Percentiles rank a stretch among this genome's conserved stretches.
Conservation (phyloP, 2,888 invertebrate genomes). For the Neria commutata region DNA sequence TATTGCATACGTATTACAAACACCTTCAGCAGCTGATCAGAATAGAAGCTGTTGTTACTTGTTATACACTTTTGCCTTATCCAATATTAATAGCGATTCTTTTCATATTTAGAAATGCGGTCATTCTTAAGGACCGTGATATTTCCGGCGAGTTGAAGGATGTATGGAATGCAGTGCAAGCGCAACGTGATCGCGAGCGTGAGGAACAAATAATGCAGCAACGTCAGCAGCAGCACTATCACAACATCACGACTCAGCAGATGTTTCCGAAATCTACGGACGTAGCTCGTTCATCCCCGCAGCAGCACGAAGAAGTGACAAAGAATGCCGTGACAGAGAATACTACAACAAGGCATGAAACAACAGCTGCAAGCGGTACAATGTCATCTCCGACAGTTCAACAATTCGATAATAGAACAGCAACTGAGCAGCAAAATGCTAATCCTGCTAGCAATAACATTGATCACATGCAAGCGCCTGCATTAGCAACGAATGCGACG, state of each 20-base stretch:
- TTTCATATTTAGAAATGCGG: slow-evolving; percentile 58
- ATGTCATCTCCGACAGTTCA: slow-evolving; percentile 33
- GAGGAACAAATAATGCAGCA: slow-evolving; percentile 60
- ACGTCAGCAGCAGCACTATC: slow-evolving; percentile 57
- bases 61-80: too few species aligned
- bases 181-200: slow-evolving; percentile 60
- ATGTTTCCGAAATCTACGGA: slow-evolving; percentile 53
- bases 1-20: too few species aligned
- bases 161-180: slow-evolving; percentile 75
- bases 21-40: too few species aligned
- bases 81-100: not conserved
- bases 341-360: not conserved
- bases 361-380: slow-evolving; percentile 29
- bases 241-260: slow-evolving; percentile 55
- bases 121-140: slow-evolving; percentile 72
- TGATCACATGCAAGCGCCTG: slow-evolving; percentile 12
- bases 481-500: slow-evolving; percentile 5
- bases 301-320: not conserved
- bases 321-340: slow-evolving; percentile 8
- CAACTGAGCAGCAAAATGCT: slow-evolving; percentile 36
- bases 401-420: slow-evolving; percentile 46
- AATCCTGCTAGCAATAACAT: slow-evolving; percentile 17
- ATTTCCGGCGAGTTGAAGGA: slow-evolving; percentile 76
- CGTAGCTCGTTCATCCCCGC: slow-evolving; percentile 29
- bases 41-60: too few species aligned